Evolutionary conservation across 2,888 invertebrate species (phyloP), one percentile per base, ranked within the genome.

Genomic region (Nycteola revayana): DNA sequence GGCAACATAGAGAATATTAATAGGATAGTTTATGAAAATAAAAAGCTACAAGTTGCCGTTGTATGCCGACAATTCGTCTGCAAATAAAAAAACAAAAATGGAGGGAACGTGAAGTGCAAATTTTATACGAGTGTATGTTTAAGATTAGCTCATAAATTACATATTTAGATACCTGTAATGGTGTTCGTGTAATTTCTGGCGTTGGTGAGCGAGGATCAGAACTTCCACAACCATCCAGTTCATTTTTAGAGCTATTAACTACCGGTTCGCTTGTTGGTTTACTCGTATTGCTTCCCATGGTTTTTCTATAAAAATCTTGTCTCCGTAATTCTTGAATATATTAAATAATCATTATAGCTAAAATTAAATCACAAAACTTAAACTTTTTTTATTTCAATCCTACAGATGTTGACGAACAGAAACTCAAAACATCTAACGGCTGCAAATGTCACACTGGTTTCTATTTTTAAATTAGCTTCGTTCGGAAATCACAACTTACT

Each of bases 121-220:
- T n/a, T n/a, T n/a, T n/a, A n/a, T n/a, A n/a, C n/a, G n/a, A n/a
- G n/a, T n/a, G n/a, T n/a, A n/a, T n/a, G n/a, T n/a, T n/a, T n/a
- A n/a, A n/a, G n/a, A n/a, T n/a, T n/a, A 6, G 18, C 18, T n/a
- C 27, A 23, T 20, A 9, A 7, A 3, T 1, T 18, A 32, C 36
- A 62, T 60, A n/a, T n/a, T n/a, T n/a, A n/a, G n/a, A 65, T 81
- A 91, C 92, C 78, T 91, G 88, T 50, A 92, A 72, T 24, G 92
- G 92, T 28, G 92, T 92, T 40, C 92, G 74, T 38, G 81, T 67
- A 50, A 92, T 90, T 66, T 90, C 89, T 31, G 86, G 82, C 64
- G 90, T 91, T 14, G 92, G 92, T 35, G 92, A 92, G 60, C 92
- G 81, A 33, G 92, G 92, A 77, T 92, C 92, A 37, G 74, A 49